Conservation (phyloP, 2,797 vertebrate genomes). For the Bryconaethiops microstoma region DNA sequence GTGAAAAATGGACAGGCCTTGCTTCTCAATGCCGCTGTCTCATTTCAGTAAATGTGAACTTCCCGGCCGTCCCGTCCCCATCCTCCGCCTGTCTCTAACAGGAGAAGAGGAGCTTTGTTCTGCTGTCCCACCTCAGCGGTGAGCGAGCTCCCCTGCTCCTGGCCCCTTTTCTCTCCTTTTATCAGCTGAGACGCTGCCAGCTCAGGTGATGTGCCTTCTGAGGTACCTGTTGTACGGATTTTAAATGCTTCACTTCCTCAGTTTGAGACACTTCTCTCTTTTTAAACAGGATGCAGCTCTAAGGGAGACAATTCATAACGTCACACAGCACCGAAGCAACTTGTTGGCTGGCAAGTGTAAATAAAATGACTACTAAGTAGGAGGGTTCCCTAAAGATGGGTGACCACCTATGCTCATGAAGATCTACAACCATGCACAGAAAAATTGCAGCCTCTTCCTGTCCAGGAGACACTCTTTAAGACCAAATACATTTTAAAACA, state of each 20-base stretch:
- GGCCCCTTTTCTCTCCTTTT: constrained; percentile 51
- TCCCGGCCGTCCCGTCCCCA: constrained; percentile 31
- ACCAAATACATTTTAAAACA: not conserved
- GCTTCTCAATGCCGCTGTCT: constrained; percentile 40
- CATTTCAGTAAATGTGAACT: constrained; percentile 40
- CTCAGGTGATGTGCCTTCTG: constrained; percentile 21
- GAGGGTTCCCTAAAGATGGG: not conserved
- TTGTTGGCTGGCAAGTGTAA: not conserved
- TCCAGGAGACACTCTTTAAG: not conserved
- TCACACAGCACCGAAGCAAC: not conserved
- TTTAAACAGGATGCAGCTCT: constrained; percentile 16
- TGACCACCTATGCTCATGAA: not conserved
- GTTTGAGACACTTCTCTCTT: constrained; percentile 15
- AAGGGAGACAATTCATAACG: not conserved
- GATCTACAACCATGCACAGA: no score
- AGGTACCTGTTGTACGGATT: constrained; percentile 25
- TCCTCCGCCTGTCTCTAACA: constrained; percentile 52
- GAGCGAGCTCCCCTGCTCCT: constrained; percentile 52
- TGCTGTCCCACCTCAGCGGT: constrained; percentile 20
- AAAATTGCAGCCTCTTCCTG: not conserved
- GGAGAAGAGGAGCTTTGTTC: constrained; percentile 45
- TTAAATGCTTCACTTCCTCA: constrained; percentile 21
- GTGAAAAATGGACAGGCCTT: constrained; percentile 51
- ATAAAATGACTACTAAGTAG: not conserved
- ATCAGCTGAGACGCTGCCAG: constrained; percentile 35